Evolutionary conservation across 2,888 invertebrate species (phyloP).

Genomic region (Chalcis sispes): DNA sequence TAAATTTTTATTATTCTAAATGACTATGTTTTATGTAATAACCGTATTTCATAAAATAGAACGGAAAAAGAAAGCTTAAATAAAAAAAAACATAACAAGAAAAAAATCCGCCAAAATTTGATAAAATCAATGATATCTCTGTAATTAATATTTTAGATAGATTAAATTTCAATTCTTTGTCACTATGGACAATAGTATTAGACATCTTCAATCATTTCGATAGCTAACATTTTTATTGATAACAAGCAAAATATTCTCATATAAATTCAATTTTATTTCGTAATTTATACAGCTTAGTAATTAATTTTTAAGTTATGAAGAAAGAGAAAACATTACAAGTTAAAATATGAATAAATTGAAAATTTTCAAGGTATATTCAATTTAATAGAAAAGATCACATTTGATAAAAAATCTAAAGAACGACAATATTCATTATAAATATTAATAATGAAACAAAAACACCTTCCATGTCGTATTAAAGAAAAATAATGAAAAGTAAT

Average conservation of each 20-base stretch:
- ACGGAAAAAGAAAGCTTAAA: too few species aligned
- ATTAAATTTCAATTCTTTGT: neutral
- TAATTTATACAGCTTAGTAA: neutral
- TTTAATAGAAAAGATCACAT: too few species aligned
- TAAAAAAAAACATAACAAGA: slow-evolving; percentile 2
- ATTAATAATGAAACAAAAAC: too few species aligned
- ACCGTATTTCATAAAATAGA: too few species aligned
- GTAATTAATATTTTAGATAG: neutral
- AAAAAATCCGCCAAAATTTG: neutral
- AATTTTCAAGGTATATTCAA: neutral
- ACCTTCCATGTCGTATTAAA: too few species aligned
- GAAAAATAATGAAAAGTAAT: too few species aligned
- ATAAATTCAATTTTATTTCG: neutral
- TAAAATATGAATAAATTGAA: too few species aligned
- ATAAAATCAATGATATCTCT: too few species aligned
- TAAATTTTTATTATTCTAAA: too few species aligned
- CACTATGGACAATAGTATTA: neutral
- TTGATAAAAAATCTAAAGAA: too few species aligned
- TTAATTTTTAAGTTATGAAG: neutral
- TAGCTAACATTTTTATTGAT: neutral
- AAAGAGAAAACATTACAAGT: neutral
- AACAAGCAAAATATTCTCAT: neutral
- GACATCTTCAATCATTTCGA: neutral
- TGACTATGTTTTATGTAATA: too few species aligned
- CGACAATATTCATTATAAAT: neutral